A percentile compares a stretch with the other conserved stretches of the same genome.
Evolutionary conservation across 1,140 invertebrate genomes (phyloP).

Genomic region (Limonius californicus): DNA sequence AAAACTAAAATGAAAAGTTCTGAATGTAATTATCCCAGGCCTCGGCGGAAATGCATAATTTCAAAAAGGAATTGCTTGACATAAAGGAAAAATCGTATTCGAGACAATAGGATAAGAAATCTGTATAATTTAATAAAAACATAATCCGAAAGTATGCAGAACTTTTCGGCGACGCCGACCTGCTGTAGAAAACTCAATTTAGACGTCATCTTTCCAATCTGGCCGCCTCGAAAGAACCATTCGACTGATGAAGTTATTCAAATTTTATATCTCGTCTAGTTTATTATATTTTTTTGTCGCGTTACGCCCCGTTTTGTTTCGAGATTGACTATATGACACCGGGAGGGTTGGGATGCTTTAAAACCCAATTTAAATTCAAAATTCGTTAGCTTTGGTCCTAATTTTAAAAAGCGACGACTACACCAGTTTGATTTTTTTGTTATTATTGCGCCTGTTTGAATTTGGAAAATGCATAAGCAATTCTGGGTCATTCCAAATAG

Average conservation of each 20-base stretch:
- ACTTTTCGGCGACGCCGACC: slow-evolving; percentile 9
- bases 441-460: too few species aligned
- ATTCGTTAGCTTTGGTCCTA: neutral
- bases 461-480: too few species aligned
- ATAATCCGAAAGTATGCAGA: slow-evolving; percentile 14
- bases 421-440: too few species aligned
- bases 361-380: slow-evolving; percentile 12
- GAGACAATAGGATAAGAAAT: slow-evolving; percentile 9
- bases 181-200: slow-evolving; percentile 12
- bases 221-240: slow-evolving; percentile 11
- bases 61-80: neutral
- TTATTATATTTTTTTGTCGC: slow-evolving; percentile 12
- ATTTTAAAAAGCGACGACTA: neutral
- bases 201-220: slow-evolving; percentile 14
- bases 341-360: neutral
- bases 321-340: slow-evolving; percentile 2
- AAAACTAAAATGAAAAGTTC: too few species aligned
- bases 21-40: too few species aligned
- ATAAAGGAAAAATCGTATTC: slow-evolving; percentile 8
- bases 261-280: slow-evolving; percentile 14
- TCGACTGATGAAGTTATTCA: slow-evolving; percentile 12
- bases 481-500: neutral
- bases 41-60: too few species aligned
- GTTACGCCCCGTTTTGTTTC: slow-evolving; percentile 7
- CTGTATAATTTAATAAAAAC: slow-evolving; percentile 13